These are phyloP conservation scores for Orchestia grillus DNA, from an alignment of 1,140 invertebrate genomes.

Conservation along the genomic window DNA sequence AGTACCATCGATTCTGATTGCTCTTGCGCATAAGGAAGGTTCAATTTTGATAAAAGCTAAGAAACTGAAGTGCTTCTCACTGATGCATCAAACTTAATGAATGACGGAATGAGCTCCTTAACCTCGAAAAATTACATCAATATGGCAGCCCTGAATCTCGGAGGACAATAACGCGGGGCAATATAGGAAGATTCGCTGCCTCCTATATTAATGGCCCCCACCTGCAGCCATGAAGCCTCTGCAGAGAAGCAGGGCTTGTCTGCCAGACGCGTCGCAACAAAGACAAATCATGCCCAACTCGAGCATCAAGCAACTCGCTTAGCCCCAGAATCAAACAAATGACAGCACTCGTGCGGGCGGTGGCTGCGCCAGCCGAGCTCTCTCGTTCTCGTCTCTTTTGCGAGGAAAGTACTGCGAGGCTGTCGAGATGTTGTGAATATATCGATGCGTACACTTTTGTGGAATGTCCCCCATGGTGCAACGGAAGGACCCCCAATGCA, in stretches of 20 bases:
- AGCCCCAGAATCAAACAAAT: not conserved
- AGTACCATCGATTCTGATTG: not conserved
- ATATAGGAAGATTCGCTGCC: not conserved
- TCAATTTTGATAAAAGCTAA: not conserved
- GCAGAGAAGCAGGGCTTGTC: not conserved
- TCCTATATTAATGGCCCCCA: not conserved
- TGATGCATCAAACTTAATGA: not conserved
- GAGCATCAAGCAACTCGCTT: not conserved
- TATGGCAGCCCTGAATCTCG: not conserved
- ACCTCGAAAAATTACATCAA: conserved; percentile 9
- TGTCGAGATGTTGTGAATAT: too few relatives aligned
- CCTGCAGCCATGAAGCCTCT: not conserved
- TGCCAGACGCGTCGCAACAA: not conserved
- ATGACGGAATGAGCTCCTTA: not conserved
- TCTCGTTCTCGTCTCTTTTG: too few relatives aligned
- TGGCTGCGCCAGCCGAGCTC: too few relatives aligned
- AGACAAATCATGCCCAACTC: not conserved
- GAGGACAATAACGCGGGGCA: not conserved
- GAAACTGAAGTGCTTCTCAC: not conserved
- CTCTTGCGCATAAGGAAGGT: not conserved
- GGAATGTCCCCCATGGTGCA: too few relatives aligned
- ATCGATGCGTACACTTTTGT: too few relatives aligned
- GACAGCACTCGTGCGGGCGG: not conserved
- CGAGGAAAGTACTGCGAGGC: too few relatives aligned
- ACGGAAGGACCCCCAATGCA: too few relatives aligned